Evolutionary conservation across 2,113 vertebrate genomes (phyloP).

Genomic region (Anhinga anhinga): DNA sequence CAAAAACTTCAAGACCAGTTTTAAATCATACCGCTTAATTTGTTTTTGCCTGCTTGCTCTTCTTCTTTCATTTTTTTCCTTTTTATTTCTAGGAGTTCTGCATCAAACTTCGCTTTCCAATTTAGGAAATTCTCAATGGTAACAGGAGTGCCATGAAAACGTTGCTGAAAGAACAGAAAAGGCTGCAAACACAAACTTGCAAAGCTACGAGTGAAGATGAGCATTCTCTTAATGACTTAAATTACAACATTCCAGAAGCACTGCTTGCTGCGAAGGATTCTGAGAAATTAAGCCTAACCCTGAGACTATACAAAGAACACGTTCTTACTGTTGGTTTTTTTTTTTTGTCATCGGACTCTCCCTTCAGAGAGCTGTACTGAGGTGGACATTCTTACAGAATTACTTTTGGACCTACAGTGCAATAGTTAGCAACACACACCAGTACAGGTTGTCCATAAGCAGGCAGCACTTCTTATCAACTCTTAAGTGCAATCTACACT

Average conservation of each 20-base stretch:
- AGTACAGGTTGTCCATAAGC: not conserved
- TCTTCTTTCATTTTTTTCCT: conserved; percentile 93
- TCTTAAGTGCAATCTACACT: not conserved
- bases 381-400: not conserved
- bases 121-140: conserved; percentile 95
- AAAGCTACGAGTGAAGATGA: not conserved
- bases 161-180: conserved; percentile 68
- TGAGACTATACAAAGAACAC: not conserved
- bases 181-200: not conserved
- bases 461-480: not conserved
- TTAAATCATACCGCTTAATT: conserved; percentile 85
- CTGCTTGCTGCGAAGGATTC: not conserved
- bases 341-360: not conserved
- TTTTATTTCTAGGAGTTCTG: conserved; percentile 87
- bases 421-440: not conserved
- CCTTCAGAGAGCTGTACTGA: not conserved
- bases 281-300: not conserved
- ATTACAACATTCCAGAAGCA: not conserved
- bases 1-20: not conserved
- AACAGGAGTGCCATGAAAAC: conserved; percentile 95
- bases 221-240: not conserved
- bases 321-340: not conserved
- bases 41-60: conserved; percentile 87
- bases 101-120: conserved; percentile 93
- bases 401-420: not conserved